phyloP scores from a whole-genome alignment of 2,888 invertebrate species.

The Microdon myrmicae region DNA sequence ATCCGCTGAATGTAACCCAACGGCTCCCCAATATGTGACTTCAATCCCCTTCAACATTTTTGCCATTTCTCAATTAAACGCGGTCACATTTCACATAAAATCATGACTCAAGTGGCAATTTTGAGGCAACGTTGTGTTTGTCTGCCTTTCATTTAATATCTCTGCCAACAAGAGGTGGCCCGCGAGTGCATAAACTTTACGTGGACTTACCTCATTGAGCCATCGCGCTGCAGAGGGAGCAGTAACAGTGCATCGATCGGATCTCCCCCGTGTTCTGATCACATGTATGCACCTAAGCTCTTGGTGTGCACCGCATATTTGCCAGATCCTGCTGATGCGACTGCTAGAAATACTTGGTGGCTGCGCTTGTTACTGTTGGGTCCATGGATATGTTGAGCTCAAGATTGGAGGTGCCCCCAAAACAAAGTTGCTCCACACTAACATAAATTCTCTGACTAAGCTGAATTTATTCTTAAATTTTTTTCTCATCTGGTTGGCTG shows the following conservation, averaged over 20 bases:
- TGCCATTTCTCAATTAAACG: constrained; percentile 51
- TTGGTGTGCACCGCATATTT: background rate
- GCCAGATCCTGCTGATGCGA: constrained; percentile 14
- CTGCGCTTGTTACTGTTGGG: constrained; percentile 10
- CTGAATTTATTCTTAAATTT: constrained; percentile 41
- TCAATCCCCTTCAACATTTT: constrained; percentile 46
- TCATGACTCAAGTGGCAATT: constrained; percentile 47
- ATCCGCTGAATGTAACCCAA: background rate
- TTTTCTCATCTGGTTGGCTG: background rate
- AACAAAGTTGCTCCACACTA: constrained; percentile 46
- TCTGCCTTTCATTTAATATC: constrained; percentile 26
- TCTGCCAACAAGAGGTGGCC: constrained; percentile 31
- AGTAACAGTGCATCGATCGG: background rate
- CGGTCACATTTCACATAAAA: constrained; percentile 47
- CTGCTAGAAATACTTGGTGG: background rate
- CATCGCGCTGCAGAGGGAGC: constrained; percentile 16
- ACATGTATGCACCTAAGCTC: background rate
- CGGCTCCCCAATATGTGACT: constrained; percentile 15
- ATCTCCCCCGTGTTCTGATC: background rate
- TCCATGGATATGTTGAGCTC: constrained; percentile 6
- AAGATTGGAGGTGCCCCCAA: constrained; percentile 50
- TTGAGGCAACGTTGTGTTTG: constrained; percentile 5
- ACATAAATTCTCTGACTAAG: constrained; percentile 50
- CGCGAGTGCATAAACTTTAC: constrained; percentile 43
- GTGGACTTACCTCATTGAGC: constrained; percentile 33